Base-by-base conservation (phyloP, 2,797 vertebrate species). In the Atherinosoma microstoma region DNA sequence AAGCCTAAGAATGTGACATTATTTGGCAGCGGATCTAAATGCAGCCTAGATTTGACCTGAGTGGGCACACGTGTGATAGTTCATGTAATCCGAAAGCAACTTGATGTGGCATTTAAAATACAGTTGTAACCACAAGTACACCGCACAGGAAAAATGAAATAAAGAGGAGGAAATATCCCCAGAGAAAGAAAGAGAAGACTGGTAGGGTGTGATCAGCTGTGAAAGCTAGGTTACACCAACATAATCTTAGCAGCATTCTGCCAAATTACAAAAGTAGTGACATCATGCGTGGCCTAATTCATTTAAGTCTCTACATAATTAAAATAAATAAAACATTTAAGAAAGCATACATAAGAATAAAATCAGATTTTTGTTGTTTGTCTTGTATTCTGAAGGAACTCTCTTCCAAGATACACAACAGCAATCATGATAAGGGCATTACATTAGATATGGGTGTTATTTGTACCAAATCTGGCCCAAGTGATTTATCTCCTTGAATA, bases 261-360 rank as follows among this genome's bases (percentile, higher is more conserved):
- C 66, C 67, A 79, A 70, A 87, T 76, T 78, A 73, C 64, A 90
- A 85, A 77, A 88, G 86, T 79, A 84, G 10, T 87, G 83, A 93
- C 75, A 82, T 87, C 79, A 87, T 82, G 62, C 38, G 42, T 18
- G 63, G 60, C 36, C 54, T 38, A 68, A 47, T 79, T 75, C 61
- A 82, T 80, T 58, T 59, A 70, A 32, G 57, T 51, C 57, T 64
- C 36, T 73, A 47, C 75, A 57, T 79, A 84, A 89, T 89, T 66
- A 84, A 30, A 86, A 49, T 32, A 82, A 82, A 86, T 74, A 61
- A 67, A 58, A 81, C 64, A 75, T 69, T 72, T 63, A 63, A 60
- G 59, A 73, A 85, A 83, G 49, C 58, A 81, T 42, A 75, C 34
- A 83, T 66, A 63, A 66, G 66, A 62, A 80, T 80, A 56, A 74